Conservation (phyloP, 53 echinoderm and acorn worm genomes). For the Crossaster papposus region DNA sequence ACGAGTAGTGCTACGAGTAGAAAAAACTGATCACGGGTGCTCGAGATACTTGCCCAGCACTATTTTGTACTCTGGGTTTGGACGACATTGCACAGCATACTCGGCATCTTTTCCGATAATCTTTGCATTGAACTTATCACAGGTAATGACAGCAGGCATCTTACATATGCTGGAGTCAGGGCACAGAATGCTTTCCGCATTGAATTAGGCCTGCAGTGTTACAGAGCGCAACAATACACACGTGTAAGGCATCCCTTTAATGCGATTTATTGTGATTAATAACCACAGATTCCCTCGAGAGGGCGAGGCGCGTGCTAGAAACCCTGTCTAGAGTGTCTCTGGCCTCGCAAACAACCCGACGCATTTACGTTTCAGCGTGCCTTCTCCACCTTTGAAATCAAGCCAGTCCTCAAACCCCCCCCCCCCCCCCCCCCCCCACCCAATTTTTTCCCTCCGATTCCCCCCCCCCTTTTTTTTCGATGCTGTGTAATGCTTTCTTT, state of each 20-base stretch:
- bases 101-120: not conserved
- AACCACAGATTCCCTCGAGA: constrained; percentile 15
- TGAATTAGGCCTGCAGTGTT: not conserved
- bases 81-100: not conserved
- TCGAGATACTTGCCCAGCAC: too few relatives aligned
- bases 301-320: not conserved
- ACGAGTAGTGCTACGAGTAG: too few relatives aligned
- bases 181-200: not conserved
- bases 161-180: not conserved
- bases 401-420: not conserved
- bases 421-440: not conserved
- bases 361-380: constrained; percentile 30
- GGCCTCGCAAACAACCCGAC: constrained; percentile 41
- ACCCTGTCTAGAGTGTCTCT: constrained; percentile 23
- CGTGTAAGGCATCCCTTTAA: not conserved
- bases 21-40: too few relatives aligned
- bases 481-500: not conserved
- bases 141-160: constrained; percentile 15
- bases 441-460: constrained; percentile 3
- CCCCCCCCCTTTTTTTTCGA: not conserved
- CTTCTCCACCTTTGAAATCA: constrained; percentile 25
- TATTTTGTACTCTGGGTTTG: not conserved
- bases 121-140: not conserved
- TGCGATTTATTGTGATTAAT: constrained; percentile 42
- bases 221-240: not conserved